phyloP scores from a whole-genome alignment of 1,140 invertebrate genomes.

The Trichogramma pretiosum region DNA sequence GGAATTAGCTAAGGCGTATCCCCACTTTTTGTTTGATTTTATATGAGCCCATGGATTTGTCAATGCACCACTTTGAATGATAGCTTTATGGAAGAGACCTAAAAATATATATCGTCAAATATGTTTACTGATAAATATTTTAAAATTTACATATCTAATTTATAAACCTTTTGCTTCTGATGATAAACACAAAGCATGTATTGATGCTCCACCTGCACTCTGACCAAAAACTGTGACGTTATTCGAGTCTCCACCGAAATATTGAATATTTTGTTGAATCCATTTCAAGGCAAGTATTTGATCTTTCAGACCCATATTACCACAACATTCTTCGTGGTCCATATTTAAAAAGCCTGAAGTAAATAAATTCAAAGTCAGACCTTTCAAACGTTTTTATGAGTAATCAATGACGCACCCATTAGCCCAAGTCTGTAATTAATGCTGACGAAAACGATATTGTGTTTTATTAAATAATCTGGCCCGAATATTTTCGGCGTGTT shows the following conservation, averaged over 20 bases:
- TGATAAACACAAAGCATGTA: slow-evolving; percentile 22
- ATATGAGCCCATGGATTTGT: slow-evolving; percentile 32
- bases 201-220: slow-evolving; percentile 19
- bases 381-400: too few species aligned
- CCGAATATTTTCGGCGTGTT: slow-evolving; percentile 36
- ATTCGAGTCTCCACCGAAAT: slow-evolving; percentile 27
- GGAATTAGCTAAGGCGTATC: slow-evolving; percentile 36
- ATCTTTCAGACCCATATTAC: slow-evolving; percentile 29
- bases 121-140: too few species aligned
- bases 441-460: slow-evolving; percentile 51
- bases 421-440: slow-evolving; percentile 56
- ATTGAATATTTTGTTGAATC: slow-evolving; percentile 26
- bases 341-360: slow-evolving; percentile 28
- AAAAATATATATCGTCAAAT: background rate
- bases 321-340: slow-evolving; percentile 22
- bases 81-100: slow-evolving; percentile 36
- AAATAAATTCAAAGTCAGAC: too few species aligned
- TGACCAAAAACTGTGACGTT: slow-evolving; percentile 29
- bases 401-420: too few species aligned
- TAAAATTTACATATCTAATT: too few species aligned
- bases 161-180: slow-evolving; percentile 21
- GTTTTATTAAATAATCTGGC: slow-evolving; percentile 46
- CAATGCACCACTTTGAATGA: slow-evolving; percentile 40
- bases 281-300: slow-evolving; percentile 25
- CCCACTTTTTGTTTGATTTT: slow-evolving; percentile 30